phyloP scores from a whole-genome alignment of 37 sponge, comb jelly and placozoan genomes.

The Eunapius fragilis region DNA sequence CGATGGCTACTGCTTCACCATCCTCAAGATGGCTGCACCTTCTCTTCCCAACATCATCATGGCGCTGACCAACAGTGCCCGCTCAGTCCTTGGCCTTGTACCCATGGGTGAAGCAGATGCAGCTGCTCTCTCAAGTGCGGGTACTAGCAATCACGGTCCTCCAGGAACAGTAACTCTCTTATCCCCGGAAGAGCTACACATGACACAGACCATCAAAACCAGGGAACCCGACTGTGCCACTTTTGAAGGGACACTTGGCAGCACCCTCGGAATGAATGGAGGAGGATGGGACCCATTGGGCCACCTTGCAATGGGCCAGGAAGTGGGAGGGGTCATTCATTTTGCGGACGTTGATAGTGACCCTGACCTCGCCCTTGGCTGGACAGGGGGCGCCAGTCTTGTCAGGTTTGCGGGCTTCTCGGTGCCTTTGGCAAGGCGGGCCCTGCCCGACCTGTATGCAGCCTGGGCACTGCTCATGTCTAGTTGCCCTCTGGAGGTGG shows the following conservation, averaged over 20 bases:
- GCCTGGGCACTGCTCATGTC: slow-evolving; percentile 39
- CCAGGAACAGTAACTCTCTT: neutral
- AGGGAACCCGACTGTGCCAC: neutral
- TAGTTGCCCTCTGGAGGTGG: slow-evolving; percentile 3
- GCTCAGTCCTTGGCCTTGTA: neutral
- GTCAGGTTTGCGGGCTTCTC: neutral
- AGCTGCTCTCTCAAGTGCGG: neutral
- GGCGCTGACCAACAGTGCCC: neutral
- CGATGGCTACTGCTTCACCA: slow-evolving; percentile 69
- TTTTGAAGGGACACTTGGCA: neutral
- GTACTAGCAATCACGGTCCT: no score
- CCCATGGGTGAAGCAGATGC: neutral
- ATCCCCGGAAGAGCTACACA: neutral
- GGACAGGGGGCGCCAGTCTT: neutral
- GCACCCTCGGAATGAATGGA: neutral
- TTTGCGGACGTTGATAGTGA: slow-evolving; percentile 14
- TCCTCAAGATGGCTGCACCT: slow-evolving; percentile 13
- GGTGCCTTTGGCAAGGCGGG: neutral
- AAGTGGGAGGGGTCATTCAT: neutral
- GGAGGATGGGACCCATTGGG: neutral
- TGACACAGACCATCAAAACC: neutral
- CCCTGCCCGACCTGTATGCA: slow-evolving; percentile 25
- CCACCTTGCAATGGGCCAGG: neutral
- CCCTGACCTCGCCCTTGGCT: neutral
- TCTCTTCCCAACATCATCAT: slow-evolving; percentile 2